A percentile compares a stretch with the other conserved stretches of the same genome.
Conservation (phyloP, 2,113 vertebrate species). For the Myanophis thanlyinensis region DNA sequence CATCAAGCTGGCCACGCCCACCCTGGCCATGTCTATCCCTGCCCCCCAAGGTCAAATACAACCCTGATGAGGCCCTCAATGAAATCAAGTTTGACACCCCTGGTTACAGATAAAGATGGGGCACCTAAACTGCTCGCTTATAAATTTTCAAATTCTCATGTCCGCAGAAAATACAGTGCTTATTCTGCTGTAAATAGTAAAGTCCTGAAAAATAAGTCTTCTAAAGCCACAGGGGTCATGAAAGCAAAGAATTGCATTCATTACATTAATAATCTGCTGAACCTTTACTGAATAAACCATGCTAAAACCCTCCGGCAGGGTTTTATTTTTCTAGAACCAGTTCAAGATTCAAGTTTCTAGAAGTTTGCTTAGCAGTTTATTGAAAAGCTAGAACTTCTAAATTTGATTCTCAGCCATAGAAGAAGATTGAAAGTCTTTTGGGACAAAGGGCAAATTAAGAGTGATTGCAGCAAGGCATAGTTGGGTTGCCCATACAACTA, state of each 20-base stretch:
- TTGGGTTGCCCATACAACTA: background rate
- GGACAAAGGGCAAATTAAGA: background rate
- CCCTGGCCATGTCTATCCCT: too few species aligned
- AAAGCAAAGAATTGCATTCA: background rate
- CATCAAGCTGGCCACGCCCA: too few species aligned
- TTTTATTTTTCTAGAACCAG: background rate
- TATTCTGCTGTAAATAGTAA: background rate
- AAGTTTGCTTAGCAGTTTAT: background rate
- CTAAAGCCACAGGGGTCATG: background rate
- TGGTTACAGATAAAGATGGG: background rate
- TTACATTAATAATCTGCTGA: background rate
- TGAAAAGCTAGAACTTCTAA: background rate
- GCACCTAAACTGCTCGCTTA: background rate
- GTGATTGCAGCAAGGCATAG: fast-evolving
- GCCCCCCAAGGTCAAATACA: too few species aligned
- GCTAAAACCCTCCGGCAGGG: background rate
- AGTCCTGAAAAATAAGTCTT: background rate
- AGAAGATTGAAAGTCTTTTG: fast-evolving
- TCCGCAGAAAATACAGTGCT: background rate
- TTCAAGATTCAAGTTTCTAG: background rate
- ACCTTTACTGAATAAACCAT: background rate
- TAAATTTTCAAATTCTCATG: background rate
- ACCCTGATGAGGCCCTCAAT: too few species aligned
- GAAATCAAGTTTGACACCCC: too few species aligned
- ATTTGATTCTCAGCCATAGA: background rate